phyloP scores from a whole-genome alignment of 2,888 invertebrate species.

The Ormyrus pomaceus region DNA sequence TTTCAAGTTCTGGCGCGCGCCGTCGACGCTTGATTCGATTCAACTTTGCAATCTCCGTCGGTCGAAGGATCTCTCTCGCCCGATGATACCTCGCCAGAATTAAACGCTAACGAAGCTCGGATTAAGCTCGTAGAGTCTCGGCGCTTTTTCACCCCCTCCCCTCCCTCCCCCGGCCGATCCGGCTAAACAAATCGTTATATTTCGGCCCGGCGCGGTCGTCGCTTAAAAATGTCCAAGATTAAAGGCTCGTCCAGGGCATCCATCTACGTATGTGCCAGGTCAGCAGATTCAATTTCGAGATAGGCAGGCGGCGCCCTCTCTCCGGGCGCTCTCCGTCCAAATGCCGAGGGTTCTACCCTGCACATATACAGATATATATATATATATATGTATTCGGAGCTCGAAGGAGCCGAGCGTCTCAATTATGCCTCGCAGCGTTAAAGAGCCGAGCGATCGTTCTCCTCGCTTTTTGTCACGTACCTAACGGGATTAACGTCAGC shows the following conservation, averaged over 20 bases:
- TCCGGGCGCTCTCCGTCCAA: neutral
- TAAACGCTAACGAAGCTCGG: conserved; percentile 45
- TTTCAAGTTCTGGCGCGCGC: conserved; percentile 59
- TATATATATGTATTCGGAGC: neutral
- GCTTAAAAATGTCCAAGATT: conserved; percentile 34
- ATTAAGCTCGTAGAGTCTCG: conserved; percentile 5
- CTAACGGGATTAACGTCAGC: conserved; percentile 53
- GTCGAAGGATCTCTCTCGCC: conserved; percentile 35
- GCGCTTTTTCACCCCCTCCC: conserved; percentile 11
- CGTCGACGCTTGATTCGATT: conserved; percentile 48
- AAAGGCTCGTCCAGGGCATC: conserved; percentile 1
- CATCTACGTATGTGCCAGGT: conserved; percentile 7
- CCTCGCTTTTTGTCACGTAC: conserved; percentile 50
- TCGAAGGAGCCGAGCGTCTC: conserved; percentile 42
- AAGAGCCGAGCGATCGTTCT: conserved; percentile 40
- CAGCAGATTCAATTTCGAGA: conserved; percentile 51
- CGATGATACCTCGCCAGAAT: conserved; percentile 45
- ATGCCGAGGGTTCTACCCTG: neutral
- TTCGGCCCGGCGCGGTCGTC: neutral
- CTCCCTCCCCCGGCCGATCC: neutral
- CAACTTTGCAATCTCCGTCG: conserved; percentile 46
- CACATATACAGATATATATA: no score
- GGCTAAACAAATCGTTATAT: conserved; percentile 41
- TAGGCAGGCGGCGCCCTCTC: neutral
- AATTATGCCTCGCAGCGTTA: conserved; percentile 44